phyloP scores from a whole-genome alignment of 2,888 invertebrate species.

The Lepetodrilus schrolli region DNA sequence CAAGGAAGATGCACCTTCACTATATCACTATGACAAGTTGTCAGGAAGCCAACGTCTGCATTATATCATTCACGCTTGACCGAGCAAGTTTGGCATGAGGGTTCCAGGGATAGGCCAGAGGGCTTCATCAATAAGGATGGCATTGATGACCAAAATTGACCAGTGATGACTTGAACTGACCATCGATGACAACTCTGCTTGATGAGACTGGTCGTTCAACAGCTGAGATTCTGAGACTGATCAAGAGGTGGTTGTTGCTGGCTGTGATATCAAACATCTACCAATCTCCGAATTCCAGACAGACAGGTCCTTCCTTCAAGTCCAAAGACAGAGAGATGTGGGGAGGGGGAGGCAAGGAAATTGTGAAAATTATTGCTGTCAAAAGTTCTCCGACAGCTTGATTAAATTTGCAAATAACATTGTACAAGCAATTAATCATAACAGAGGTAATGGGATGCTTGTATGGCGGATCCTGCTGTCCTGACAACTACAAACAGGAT shows the following conservation, averaged over 20 bases:
- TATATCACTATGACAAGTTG: not conserved
- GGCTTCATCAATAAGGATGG: not conserved
- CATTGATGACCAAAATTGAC: not conserved
- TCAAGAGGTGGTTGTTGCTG: no score
- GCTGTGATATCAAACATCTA: no score
- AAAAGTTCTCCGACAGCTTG: not conserved
- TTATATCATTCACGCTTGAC: not conserved
- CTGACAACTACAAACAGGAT: not conserved
- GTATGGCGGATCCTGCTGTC: not conserved
- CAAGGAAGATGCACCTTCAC: not conserved
- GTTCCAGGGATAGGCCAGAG: not conserved
- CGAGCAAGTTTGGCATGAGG: not conserved
- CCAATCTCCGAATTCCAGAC: no score
- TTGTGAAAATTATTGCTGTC: not conserved
- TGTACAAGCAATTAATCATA: not conserved
- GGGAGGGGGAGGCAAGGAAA: no score
- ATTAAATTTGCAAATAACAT: not conserved
- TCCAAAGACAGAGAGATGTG: not conserved
- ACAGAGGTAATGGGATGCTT: not conserved
- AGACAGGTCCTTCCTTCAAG: no score
- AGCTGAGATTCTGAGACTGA: no score
- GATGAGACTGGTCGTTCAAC: no score
- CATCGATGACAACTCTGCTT: no score
- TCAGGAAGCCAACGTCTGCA: not conserved
- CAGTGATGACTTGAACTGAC: no score